These are phyloP conservation scores for Tridacna gigas DNA, from an alignment of 2,888 invertebrate species.

Conservation along the genomic window DNA sequence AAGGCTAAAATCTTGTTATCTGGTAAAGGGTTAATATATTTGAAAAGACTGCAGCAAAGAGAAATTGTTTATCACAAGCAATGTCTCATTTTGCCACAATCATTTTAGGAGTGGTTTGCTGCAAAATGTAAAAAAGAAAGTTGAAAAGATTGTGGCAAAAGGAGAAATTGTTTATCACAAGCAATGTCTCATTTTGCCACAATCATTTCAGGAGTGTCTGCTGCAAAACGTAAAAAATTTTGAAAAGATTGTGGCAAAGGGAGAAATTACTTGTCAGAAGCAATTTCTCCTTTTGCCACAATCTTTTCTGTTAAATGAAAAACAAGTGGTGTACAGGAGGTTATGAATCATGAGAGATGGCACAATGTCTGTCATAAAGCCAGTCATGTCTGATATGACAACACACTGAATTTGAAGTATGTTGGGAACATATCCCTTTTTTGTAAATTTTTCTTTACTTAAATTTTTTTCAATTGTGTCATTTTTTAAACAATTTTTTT, in stretches of 20 bases:
- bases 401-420: background rate
- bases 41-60: too few species aligned
- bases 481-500: background rate
- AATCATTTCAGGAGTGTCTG: background rate
- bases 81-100: too few species aligned
- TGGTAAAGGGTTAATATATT: too few species aligned
- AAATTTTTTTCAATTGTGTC: background rate
- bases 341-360: too few species aligned
- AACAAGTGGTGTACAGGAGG: too few species aligned
- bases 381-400: too few species aligned
- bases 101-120: too few species aligned
- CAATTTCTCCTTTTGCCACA: background rate
- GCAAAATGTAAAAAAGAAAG: too few species aligned
- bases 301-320: too few species aligned
- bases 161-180: background rate
- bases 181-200: background rate
- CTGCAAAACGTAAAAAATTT: background rate
- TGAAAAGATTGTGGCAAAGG: background rate
- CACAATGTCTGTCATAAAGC: too few species aligned
- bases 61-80: too few species aligned
- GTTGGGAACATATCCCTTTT: background rate
- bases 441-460: constrained; percentile 8
- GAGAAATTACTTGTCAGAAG: background rate
- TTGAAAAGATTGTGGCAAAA: background rate
- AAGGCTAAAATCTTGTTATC: too few species aligned